Conservation (phyloP, 2,888 invertebrate genomes). For the Ganaspis brasiliensis region DNA sequence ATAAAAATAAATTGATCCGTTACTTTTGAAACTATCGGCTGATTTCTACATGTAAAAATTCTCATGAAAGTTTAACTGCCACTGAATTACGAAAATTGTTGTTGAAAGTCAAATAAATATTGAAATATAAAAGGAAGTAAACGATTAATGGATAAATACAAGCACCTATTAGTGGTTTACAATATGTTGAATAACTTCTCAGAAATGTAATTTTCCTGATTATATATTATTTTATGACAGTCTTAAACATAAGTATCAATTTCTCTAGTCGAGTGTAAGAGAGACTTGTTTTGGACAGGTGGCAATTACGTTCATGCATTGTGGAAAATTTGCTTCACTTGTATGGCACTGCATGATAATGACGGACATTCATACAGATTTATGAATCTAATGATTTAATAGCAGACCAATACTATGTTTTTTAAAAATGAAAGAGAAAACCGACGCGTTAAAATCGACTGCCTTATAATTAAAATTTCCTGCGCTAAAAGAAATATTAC, state of each 20-base stretch:
- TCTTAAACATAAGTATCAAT: constrained; percentile 52
- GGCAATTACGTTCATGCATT: constrained; percentile 14
- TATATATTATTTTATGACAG: constrained; percentile 43
- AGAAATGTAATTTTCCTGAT: constrained; percentile 1
- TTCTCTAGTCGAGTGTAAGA: constrained; percentile 1
- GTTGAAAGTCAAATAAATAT: not conserved
- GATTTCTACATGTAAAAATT: no score
- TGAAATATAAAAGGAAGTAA: not conserved
- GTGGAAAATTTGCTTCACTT: no score
- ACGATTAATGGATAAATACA: not conserved
- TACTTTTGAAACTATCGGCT: no score
- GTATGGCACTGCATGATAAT: no score
- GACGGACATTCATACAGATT: no score
- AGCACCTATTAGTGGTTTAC: not conserved
- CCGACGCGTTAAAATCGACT: no score
- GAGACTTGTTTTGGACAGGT: constrained; percentile 26
- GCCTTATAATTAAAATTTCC: no score
- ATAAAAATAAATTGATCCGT: no score
- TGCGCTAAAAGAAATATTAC: no score
- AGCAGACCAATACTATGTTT: no score
- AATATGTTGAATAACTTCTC: constrained; percentile 8
- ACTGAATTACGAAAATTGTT: constrained; percentile 2
- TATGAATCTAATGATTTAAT: no score
- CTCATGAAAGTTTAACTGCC: not conserved
- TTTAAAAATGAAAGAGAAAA: no score